phyloP scores from a whole-genome alignment of 2,797 vertebrate genomes.

The Iguana delicatissima region DNA sequence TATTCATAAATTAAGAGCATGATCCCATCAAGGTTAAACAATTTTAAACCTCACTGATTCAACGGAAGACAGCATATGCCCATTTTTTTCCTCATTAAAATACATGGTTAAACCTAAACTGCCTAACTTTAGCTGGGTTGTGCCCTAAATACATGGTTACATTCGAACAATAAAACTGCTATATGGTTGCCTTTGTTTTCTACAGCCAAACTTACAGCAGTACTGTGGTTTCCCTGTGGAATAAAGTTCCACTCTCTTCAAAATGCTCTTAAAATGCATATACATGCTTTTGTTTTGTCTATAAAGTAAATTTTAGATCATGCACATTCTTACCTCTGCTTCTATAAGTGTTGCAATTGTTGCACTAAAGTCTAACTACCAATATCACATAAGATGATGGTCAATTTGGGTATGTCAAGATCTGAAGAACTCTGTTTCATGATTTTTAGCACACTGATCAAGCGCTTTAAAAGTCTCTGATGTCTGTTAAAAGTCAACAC shows the following conservation, averaged over 20 bases:
- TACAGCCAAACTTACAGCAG: conserved; percentile 32
- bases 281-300: neutral
- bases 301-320: neutral
- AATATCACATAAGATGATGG: too few species aligned
- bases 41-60: neutral
- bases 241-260: conserved; percentile 9
- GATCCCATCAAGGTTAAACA: neutral
- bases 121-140: neutral
- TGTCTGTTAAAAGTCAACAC: neutral
- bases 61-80: neutral
- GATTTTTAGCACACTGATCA: neutral
- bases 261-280: neutral
- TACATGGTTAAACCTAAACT: neutral
- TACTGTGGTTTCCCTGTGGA: conserved; percentile 48
- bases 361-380: neutral
- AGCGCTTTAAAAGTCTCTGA: neutral
- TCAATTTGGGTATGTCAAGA: neutral
- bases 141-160: neutral
- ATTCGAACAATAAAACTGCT: conserved; percentile 4
- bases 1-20: neutral
- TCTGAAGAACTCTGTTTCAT: too few species aligned
- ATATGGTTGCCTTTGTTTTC: conserved; percentile 36
- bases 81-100: neutral
- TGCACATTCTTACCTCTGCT: neutral
- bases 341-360: neutral